Evolutionary conservation across 2,113 vertebrate species (phyloP), one percentile per base, ranked within the genome.

Genomic region (Ariopsis seemanni): DNA sequence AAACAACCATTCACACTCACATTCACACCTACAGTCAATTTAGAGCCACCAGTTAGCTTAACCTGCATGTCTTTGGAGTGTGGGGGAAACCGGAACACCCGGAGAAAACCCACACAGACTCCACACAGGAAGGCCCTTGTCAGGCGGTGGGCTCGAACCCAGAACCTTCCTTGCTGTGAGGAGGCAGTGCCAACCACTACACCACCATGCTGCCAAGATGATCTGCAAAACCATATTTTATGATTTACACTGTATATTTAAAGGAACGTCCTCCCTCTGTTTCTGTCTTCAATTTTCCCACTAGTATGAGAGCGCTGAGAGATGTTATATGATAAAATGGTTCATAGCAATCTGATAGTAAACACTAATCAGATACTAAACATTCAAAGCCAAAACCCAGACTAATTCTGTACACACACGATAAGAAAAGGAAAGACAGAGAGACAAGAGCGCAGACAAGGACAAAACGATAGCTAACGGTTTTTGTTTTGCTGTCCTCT

Each of bases 401-500:
- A 60, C 55, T 48, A 17, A 42, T 48, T 10, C 20, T 22, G 7
- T 62, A 34, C 60, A 60, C 50, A 75, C 65, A 48, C 50, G 27
- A 53, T 72, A 57, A 57, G 8, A 65, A 84, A 18, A 65, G 30
- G 34, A 74, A 74, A 67, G 8, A 77, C 30, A 17, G 60, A 50
- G 25, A 81, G 42, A 62, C 1, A 20, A 53, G 82, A 63, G 53
- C n/a, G 52, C 22, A 67, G 85, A 77, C 60, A 62, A 4, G 67
- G 27, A 86, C 48, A 62, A 53, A 86, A 67, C 0, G 27, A 85
- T 71, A 18, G 34, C 69, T 10, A 18, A 25, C 67, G 69, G 50
- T 80, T 71, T 83, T 72, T 67, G 84, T 57, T 30, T 55, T 48
- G 27, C 77, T 53, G 42, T 69, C 74, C 48, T 79, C 60, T 48